Evolutionary conservation across 1,140 invertebrate genomes (phyloP).

Genomic region (Diuraphis noxia): DNA sequence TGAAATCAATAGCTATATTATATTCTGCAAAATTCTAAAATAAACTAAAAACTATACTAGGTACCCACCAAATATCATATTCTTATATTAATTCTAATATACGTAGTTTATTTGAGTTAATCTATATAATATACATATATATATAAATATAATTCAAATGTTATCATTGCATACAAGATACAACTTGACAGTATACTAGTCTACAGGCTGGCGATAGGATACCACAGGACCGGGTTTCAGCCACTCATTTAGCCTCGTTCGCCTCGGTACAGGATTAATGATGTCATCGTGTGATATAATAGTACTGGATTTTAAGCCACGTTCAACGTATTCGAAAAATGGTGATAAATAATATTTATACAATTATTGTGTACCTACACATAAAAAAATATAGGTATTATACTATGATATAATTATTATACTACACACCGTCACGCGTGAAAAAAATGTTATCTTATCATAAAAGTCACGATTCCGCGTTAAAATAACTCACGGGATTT

Average conservation of each 20-base stretch:
- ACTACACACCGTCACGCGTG: neutral
- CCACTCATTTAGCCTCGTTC: neutral
- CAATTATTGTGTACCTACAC: neutral
- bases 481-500: neutral
- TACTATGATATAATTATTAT: too few species aligned
- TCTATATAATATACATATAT: neutral
- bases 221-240: neutral
- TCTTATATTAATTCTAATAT: too few species aligned
- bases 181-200: too few species aligned
- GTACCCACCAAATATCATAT: too few species aligned
- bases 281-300: neutral
- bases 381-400: neutral
- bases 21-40: too few species aligned
- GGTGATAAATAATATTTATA: neutral
- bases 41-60: too few species aligned
- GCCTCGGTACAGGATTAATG: neutral
- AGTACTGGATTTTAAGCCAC: neutral
- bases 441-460: neutral
- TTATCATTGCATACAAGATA: neutral
- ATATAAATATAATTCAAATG: neutral
- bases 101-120: too few species aligned
- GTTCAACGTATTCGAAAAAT: neutral
- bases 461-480: neutral
- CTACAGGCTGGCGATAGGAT: neutral
- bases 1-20: too few species aligned